Base-by-base conservation (phyloP, 2,888 invertebrate genomes). In the Eudemis profundana region DNA sequence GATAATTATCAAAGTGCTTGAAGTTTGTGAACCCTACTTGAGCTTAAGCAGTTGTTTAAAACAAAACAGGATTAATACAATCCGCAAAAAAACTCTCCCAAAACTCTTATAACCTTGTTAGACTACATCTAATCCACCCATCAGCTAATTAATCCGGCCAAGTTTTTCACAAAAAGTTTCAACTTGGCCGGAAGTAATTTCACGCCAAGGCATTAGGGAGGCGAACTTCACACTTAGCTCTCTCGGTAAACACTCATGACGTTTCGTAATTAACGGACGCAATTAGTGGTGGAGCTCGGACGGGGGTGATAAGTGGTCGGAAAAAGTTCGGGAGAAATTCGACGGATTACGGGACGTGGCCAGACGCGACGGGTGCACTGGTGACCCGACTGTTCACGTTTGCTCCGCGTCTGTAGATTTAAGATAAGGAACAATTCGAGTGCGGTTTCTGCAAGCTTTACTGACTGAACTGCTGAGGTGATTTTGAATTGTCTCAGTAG, bases 181-280 rank as follows among this genome's bases (percentile, higher is more conserved):
- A 87, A 86, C 85, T 87, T 85, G 76, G 73, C 72, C 82, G 86
- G 89, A 90, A 90, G 89, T 89, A 90, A 90, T 90, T 91, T 89
- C 85, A 86, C 89, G 89, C 85, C 82, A 81, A 79, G 80, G 83
- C 88, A 86, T 88, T 87, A 89, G 85, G 83, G 81, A 71, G 73
- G 78, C 81, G 85, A 91, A 92, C 92, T 92, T 91, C 91, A 91
- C 92, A 92, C 92, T 91, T 90, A 90, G 90, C 88, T 84, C 86
- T 80, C 84, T 86, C 83, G 83, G 91, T 92, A 92, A 92, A 92
- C 92, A 92, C 92, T 92, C 91, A 92, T 90, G 92, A 92, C 92
- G 92, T 90, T 90, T 90, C 90, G 87, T 92, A 92, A 92, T 92
- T 92, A 92, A 91, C 91, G 91, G 88, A 90, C 92, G 91, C 92